Conservation (phyloP, 2,113 vertebrate genomes). For the Neopipo cinnamomea region DNA sequence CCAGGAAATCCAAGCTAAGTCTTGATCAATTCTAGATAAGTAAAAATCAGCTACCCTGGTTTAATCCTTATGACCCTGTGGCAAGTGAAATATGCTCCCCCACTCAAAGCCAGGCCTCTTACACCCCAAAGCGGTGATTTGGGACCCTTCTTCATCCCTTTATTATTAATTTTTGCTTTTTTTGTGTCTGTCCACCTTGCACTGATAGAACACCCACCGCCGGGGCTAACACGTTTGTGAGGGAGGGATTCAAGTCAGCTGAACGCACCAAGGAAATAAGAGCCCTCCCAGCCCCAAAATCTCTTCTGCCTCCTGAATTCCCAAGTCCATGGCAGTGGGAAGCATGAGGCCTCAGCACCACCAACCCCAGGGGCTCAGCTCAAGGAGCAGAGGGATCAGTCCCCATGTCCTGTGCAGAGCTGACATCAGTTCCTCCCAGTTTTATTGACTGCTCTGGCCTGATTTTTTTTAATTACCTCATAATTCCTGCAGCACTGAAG, state of each 20-base stretch:
- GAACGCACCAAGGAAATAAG: not conserved
- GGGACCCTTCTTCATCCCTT: not conserved
- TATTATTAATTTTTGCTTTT: not conserved
- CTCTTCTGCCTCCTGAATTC: not conserved
- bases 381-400: not conserved
- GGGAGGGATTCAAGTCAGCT: not conserved
- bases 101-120: not conserved
- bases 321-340: not conserved
- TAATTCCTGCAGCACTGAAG: conserved; percentile 41
- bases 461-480: conserved; percentile 45
- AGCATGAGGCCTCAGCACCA: not conserved
- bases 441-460: not conserved
- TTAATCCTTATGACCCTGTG: not conserved
- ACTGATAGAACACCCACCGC: not conserved
- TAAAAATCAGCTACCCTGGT: not conserved
- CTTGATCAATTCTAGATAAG: not conserved
- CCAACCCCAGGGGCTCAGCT: not conserved
- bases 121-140: not conserved
- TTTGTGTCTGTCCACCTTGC: not conserved
- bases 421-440: conserved; percentile 16
- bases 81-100: accelerated
- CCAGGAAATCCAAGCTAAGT: not conserved
- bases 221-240: accelerated
- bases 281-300: not conserved
- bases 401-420: not conserved